These are phyloP conservation scores for Chlorocebus sabaeus DNA, from an alignment of 2,113 vertebrate species.

Conservation along the genomic window DNA sequence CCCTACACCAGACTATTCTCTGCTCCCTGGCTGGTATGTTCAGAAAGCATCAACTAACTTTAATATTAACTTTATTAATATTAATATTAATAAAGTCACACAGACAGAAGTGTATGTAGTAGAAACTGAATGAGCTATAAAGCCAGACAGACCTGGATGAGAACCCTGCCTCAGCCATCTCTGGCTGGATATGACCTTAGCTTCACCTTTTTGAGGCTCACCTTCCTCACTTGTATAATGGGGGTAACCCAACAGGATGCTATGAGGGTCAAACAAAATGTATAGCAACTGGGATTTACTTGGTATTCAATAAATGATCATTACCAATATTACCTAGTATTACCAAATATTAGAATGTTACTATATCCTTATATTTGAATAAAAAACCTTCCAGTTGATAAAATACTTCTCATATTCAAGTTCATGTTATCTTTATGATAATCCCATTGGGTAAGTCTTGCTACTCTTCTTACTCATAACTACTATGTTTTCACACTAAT, in stretches of 20 bases:
- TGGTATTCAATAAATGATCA: neutral
- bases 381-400: neutral
- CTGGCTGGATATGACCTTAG: neutral
- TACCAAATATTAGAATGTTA: neutral
- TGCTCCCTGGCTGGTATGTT: neutral
- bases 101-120: neutral
- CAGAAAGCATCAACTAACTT: neutral
- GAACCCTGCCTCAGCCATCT: neutral
- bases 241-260: neutral
- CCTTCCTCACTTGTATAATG: neutral
- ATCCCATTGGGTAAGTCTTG: neutral
- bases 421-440: constrained; percentile 1
- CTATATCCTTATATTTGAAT: neutral
- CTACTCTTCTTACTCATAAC: constrained; percentile 33
- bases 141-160: neutral
- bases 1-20: neutral
- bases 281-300: neutral
- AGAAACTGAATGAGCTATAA: neutral
- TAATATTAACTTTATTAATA: neutral
- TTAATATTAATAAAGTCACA: neutral
- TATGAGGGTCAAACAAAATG: neutral
- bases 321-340: neutral
- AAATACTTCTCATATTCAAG: neutral
- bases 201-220: neutral
- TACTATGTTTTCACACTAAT: constrained; percentile 41